Conservation (phyloP, 2,113 vertebrate genomes). For the Alethe diademata region DNA sequence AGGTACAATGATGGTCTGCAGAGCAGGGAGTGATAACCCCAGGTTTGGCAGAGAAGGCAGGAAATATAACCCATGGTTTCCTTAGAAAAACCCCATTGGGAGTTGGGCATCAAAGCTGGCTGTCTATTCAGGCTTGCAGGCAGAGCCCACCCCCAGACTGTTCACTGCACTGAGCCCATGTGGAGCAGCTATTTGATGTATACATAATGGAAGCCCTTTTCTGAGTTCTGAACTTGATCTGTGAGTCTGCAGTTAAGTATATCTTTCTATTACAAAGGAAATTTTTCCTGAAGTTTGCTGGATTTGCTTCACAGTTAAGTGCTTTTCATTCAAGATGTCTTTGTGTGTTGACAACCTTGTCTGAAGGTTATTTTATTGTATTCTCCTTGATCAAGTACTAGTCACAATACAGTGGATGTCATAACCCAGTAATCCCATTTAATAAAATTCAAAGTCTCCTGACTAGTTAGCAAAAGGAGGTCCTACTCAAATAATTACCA, state of each 20-base stretch:
- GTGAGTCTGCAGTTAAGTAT: not conserved
- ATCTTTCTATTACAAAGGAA: not conserved
- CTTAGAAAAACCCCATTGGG: not conserved
- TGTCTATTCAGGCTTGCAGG: not conserved
- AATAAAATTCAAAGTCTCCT: not conserved
- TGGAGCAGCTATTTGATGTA: not conserved
- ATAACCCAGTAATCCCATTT: slow-evolving; percentile 39
- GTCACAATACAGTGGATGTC: not conserved
- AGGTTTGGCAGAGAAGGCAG: not conserved
- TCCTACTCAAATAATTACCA: slow-evolving; percentile 42
- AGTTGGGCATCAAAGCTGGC: not conserved
- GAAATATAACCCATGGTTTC: not conserved
- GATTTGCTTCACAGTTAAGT: not conserved
- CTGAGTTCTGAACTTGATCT: not conserved
- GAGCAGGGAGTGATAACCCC: not conserved
- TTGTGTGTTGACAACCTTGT: slow-evolving; percentile 35
- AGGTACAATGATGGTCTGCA: not conserved
- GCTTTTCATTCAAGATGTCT: not conserved
- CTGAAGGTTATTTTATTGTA: slow-evolving; percentile 27
- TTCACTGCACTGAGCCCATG: not conserved
- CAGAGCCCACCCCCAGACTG: not conserved
- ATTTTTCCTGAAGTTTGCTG: not conserved
- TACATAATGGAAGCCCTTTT: not conserved
- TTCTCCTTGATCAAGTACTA: slow-evolving; percentile 10
- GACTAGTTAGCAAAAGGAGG: not conserved